Evolutionary conservation across 1,140 invertebrate species (phyloP).

Genomic region (Drosophila virilis): DNA sequence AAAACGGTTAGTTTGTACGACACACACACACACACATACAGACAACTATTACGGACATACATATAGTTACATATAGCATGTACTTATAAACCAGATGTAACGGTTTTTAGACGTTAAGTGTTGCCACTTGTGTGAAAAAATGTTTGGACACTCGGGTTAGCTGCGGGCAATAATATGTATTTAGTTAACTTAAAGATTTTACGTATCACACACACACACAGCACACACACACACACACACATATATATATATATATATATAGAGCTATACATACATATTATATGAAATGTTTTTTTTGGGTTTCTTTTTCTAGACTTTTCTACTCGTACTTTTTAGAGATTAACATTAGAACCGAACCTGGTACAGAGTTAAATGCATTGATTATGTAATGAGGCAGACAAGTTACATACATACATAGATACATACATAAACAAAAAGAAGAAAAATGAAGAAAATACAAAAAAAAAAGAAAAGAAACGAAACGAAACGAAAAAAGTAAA

Average conservation of each 20-base stretch:
- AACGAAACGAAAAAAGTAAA: conserved; percentile 5
- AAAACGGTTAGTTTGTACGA: conserved; percentile 46
- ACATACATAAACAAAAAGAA: conserved; percentile 4
- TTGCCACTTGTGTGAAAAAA: conserved; percentile 59
- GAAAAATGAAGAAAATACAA: neutral
- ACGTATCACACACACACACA: conserved; percentile 25
- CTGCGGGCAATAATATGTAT: conserved; percentile 36
- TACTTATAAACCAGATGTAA: conserved; percentile 70
- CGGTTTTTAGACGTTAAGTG: conserved; percentile 74
- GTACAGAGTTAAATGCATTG: conserved; percentile 59
- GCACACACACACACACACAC: neutral
- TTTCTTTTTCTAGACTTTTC: conserved; percentile 63
- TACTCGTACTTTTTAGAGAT: conserved; percentile 68
- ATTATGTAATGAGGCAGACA: conserved; percentile 39
- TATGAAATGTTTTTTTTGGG: conserved; percentile 28
- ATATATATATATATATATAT: neutral
- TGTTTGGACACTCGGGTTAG: conserved; percentile 33
- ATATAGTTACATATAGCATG: conserved; percentile 47
- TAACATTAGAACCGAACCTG: conserved; percentile 53
- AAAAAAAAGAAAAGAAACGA: neutral
- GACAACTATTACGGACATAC: conserved; percentile 11
- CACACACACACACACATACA: conserved; percentile 47
- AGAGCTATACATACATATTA: conserved; percentile 26
- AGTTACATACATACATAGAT: conserved; percentile 69
- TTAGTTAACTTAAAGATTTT: conserved; percentile 16